Percentiles rank a stretch among this genome's conserved stretches.
Evolutionary conservation across 1,140 invertebrate genomes (phyloP).

Genomic region (Pseudomyrmex flavicornis): DNA sequence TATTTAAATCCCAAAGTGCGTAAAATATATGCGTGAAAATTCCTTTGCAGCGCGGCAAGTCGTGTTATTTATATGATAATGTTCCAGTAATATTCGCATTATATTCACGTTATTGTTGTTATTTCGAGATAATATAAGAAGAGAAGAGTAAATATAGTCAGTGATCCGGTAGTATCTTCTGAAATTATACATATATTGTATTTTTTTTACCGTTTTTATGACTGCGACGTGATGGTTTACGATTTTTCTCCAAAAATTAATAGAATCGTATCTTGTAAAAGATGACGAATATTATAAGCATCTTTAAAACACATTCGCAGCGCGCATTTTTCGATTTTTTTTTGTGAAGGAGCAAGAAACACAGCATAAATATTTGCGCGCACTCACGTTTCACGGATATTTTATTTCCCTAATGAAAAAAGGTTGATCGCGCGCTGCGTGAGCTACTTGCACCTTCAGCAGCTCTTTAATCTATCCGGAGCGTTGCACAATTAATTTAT

Average conservation of each 20-base stretch:
- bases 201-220: not conserved
- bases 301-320: too few relatives aligned
- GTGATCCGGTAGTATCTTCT: not conserved
- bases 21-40: slow-evolving; percentile 1
- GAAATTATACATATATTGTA: not conserved
- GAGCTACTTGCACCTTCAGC: not conserved
- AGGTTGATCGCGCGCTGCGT: not conserved
- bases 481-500: slow-evolving; percentile 25
- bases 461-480: not conserved
- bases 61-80: not conserved
- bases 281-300: not conserved
- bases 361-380: too few relatives aligned
- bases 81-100: slow-evolving; percentile 11
- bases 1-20: not conserved
- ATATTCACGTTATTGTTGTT: not conserved
- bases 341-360: too few relatives aligned
- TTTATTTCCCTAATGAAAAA: not conserved
- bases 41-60: not conserved
- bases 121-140: not conserved
- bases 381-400: not conserved
- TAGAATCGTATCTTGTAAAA: not conserved
- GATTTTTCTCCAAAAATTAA: not conserved
- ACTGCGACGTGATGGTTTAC: not conserved
- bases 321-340: too few relatives aligned
- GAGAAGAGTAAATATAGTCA: not conserved